A percentile compares a stretch with the other conserved stretches of the same genome.
These are phyloP conservation scores for Corythornis leucogaster DNA, from an alignment of 2,797 vertebrate species.

Conservation along the genomic window DNA sequence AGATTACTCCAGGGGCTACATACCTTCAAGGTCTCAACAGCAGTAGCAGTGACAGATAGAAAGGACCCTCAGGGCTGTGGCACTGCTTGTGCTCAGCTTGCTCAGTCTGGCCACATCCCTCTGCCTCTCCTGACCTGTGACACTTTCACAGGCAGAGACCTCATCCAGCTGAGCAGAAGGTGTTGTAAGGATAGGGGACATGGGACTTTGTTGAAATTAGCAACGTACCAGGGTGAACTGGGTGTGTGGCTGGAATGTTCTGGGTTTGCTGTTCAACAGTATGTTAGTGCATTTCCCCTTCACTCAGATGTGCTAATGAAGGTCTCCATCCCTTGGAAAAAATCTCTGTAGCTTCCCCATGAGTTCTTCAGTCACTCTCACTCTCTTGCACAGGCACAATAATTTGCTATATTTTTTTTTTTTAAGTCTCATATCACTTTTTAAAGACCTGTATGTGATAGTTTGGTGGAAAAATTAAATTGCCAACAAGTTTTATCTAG, in stretches of 20 bases:
- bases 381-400: neutral
- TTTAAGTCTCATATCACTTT: neutral
- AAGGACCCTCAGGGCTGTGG: neutral
- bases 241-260: neutral
- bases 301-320: neutral
- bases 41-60: neutral
- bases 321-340: neutral
- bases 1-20: rapidly evolving
- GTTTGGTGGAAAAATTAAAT: neutral
- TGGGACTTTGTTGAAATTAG: neutral
- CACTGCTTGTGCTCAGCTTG: neutral
- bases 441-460: neutral
- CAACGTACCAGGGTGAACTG: neutral
- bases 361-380: neutral
- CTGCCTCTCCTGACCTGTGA: neutral
- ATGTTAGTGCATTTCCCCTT: neutral
- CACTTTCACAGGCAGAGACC: neutral
- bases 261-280: neutral
- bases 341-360: neutral
- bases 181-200: neutral
- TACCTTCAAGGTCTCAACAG: rapidly evolving
- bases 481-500: neutral
- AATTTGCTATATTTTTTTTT: neutral
- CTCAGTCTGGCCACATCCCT: neutral
- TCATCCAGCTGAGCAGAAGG: neutral